phyloP scores from a whole-genome alignment of 2,797 vertebrate species.

The Parauchenoglanis ngamensis region DNA sequence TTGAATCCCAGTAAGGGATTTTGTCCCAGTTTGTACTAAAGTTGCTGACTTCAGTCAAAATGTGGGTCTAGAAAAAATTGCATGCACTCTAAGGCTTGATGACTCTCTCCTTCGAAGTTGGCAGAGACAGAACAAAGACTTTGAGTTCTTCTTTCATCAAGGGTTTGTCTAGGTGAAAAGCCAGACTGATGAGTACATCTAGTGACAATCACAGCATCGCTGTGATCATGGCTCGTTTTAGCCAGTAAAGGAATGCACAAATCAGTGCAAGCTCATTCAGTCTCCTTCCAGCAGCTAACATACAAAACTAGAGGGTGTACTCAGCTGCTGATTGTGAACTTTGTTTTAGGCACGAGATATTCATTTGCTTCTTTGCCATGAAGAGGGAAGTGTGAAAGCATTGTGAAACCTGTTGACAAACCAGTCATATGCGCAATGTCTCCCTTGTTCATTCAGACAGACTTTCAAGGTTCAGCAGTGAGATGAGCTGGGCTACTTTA shows the following conservation, averaged over 20 bases:
- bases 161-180: neutral
- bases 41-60: neutral
- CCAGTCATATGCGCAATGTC: neutral
- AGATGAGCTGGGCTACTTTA: neutral
- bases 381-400: neutral
- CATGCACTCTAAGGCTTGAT: neutral
- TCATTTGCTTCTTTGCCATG: neutral
- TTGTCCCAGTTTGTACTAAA: neutral
- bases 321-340: neutral
- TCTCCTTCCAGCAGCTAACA: neutral
- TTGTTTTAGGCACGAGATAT: neutral
- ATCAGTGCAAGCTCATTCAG: neutral
- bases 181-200: neutral
- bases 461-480: neutral
- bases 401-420: neutral
- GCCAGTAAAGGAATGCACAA: neutral
- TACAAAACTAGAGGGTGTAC: neutral
- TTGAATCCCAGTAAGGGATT: neutral
- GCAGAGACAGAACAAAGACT: neutral
- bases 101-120: neutral
- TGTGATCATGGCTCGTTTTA: neutral
- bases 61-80: neutral
- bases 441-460: neutral
- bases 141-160: neutral
- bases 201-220: neutral